Base-by-base conservation (phyloP, 2,113 vertebrate genomes). In the Cettia cetti region DNA sequence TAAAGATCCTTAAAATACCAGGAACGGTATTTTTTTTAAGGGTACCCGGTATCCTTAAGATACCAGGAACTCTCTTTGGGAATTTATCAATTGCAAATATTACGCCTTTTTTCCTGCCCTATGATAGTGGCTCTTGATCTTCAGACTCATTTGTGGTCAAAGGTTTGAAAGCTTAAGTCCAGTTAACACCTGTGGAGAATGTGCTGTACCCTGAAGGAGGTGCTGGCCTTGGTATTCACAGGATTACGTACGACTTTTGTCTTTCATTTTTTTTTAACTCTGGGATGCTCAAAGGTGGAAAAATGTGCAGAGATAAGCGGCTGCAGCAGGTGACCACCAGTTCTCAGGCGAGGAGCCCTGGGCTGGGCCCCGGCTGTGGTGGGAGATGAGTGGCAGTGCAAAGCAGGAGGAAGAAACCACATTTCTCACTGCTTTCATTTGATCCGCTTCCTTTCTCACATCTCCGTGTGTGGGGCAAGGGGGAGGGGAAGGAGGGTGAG, bases 391-490 rank as follows among this genome's bases (percentile, higher is more conserved):
- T 53, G 83, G 52, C 72, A 82, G 60, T 35, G 63, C 66, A 57
- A 78, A 95, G 74, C 0, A 33, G 85, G 77, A 47, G 22, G 61
- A 22, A 81, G 88, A 89, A 85, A 42, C 63, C 39, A 37, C 30
- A 86, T 84, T 95, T 76, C 91, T 94, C 84, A 15, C 44, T 61
- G 81, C 89, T 95, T 91, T 59, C 69, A 70, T 87, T 77, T 85
- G 74, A 72, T 77, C 89, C 47, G 54, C 69, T 91, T 61, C 79
- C 92, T 92, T 95, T 96, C 95, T 97, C 95, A 94, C 94, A 93
- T 95, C 93, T 96, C 86, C 2, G 63, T 95, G 96, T 96, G 96
- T 95, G 95, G 95, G 96, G 94, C 17, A 35, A 82, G 93, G 95
- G 80, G 91, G 92, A 92, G 87, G 87, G 75, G 64, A 88, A 78